Conservation (phyloP, 2,797 vertebrate genomes). For the Gadopsis marmoratus region DNA sequence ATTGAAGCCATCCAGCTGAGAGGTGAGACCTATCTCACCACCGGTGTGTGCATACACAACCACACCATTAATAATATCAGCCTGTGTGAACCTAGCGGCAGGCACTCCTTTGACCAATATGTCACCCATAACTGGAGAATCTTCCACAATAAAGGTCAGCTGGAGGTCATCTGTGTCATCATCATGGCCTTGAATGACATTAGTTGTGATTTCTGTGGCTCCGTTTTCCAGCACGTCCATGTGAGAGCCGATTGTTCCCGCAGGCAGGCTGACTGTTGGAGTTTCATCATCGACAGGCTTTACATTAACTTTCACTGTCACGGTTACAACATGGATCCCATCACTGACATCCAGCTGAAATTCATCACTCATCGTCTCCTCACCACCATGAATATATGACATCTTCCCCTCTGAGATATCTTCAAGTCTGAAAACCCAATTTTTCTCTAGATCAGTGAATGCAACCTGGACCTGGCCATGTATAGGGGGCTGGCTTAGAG, state of each 20-base stretch:
- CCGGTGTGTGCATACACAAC: conserved; percentile 92
- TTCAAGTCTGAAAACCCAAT: conserved; percentile 85
- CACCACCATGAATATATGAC: conserved; percentile 90
- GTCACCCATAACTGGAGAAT: conserved; percentile 87
- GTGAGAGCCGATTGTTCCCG: conserved; percentile 90
- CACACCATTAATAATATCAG: conserved; percentile 91
- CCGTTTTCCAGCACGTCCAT: conserved; percentile 94
- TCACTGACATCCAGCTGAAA: conserved; percentile 94
- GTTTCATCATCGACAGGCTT: conserved; percentile 89
- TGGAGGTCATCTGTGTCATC: conserved; percentile 91
- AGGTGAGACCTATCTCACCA: conserved; percentile 90
- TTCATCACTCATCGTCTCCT: conserved; percentile 86
- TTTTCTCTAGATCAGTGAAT: conserved; percentile 83
- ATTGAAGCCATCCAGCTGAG: conserved; percentile 91
- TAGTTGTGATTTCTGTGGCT: conserved; percentile 92
- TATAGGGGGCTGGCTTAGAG: conserved; percentile 87
- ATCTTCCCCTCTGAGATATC: conserved; percentile 89
- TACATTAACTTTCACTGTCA: conserved; percentile 90
- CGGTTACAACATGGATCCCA: conserved; percentile 90
- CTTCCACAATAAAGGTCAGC: conserved; percentile 92
- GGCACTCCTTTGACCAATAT: conserved; percentile 90
- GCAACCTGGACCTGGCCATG: conserved; percentile 88
- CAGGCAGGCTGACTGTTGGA: conserved; percentile 83
- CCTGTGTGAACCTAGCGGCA: conserved; percentile 90
- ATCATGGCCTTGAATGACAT: conserved; percentile 89